phyloP scores from a whole-genome alignment of 2,888 invertebrate species.

The Chymomyza caudatula region DNA sequence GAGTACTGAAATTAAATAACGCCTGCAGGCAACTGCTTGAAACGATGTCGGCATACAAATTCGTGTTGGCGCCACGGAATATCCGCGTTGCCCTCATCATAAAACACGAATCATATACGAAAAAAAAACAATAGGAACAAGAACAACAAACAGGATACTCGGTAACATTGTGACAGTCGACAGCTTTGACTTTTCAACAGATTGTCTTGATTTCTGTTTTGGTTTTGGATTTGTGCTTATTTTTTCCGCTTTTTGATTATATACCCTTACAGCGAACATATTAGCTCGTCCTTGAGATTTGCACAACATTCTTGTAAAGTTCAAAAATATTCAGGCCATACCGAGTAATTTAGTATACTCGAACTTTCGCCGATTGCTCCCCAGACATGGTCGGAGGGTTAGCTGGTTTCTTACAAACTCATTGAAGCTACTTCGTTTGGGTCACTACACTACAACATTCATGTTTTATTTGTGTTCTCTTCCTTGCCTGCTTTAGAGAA shows the following conservation, averaged over 20 bases:
- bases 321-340: no score
- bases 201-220: neutral
- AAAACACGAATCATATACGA: neutral
- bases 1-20: conserved; percentile 47
- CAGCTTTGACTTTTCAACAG: neutral
- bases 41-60: neutral
- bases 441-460: no score
- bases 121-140: neutral
- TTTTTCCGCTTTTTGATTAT: neutral
- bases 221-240: neutral
- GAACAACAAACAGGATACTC: neutral
- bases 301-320: no score
- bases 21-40: neutral
- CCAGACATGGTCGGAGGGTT: no score
- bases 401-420: no score
- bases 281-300: neutral
- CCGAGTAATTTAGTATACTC: no score
- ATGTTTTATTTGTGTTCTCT: no score
- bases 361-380: no score
- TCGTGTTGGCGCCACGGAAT: neutral
- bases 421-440: no score
- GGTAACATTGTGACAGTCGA: neutral
- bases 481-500: no score
- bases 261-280: neutral
- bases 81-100: neutral